These are phyloP conservation scores for Meiosimyza platycephala DNA, from an alignment of 2,888 invertebrate genomes.

Conservation along the genomic window DNA sequence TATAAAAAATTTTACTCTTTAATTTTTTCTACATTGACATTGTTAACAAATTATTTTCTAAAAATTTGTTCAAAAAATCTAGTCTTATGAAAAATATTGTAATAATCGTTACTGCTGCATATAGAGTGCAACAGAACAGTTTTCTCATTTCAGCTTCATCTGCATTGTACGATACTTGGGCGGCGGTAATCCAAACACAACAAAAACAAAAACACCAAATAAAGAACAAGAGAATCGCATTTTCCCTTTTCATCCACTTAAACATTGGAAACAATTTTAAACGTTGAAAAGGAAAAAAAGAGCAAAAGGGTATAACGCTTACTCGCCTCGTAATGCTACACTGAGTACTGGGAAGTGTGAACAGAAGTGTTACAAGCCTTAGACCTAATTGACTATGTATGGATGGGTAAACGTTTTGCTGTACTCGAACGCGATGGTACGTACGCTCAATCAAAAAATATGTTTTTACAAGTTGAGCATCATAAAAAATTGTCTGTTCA, in stretches of 20 bases:
- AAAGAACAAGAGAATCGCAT: slow-evolving; percentile 16
- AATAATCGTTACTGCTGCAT: neutral
- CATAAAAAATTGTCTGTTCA: slow-evolving; percentile 60
- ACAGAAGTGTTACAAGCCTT: slow-evolving; percentile 31
- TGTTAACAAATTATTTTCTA: too few species aligned
- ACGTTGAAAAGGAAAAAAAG: slow-evolving; percentile 14
- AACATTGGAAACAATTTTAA: slow-evolving; percentile 19
- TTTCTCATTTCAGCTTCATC: slow-evolving; percentile 25
- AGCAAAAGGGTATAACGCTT: slow-evolving; percentile 15
- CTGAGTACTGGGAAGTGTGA: neutral
- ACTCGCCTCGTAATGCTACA: too few species aligned
- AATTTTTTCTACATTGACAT: too few species aligned
- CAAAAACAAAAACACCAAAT: slow-evolving; percentile 21
- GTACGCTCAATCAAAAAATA: slow-evolving; percentile 60
- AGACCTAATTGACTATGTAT: slow-evolving; percentile 47
- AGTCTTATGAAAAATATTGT: neutral
- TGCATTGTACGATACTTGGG: slow-evolving; percentile 6
- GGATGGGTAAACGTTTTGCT: neutral
- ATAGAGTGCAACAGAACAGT: slow-evolving; percentile 17
- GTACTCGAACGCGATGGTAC: slow-evolving; percentile 11
- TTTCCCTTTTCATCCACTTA: slow-evolving; percentile 29
- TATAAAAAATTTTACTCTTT: too few species aligned
- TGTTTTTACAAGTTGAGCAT: slow-evolving; percentile 63
- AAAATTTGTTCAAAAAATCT: too few species aligned
- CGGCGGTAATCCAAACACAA: neutral